Conservation (phyloP, 2,888 invertebrate genomes). For the Thysanoteuthis rhombus region DNA sequence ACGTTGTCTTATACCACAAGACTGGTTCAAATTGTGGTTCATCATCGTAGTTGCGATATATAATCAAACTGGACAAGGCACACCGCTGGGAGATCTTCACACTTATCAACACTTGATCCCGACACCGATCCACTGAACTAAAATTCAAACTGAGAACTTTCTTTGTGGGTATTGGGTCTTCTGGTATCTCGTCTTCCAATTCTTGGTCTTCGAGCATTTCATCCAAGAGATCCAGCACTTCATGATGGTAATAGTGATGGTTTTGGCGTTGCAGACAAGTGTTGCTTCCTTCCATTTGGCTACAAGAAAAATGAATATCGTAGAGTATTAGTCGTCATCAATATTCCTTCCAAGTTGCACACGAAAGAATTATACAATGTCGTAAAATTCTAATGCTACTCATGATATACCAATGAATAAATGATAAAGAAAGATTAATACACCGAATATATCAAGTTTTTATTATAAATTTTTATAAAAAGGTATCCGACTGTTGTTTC, state of each 20-base stretch:
- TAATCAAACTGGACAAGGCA: not conserved
- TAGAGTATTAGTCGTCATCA: not conserved
- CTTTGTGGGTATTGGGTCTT: not conserved
- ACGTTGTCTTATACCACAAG: slow-evolving; percentile 13
- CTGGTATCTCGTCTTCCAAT: not conserved
- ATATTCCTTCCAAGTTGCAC: too few relatives aligned
- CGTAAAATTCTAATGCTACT: too few relatives aligned
- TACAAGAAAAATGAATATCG: not conserved
- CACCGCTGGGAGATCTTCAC: not conserved
- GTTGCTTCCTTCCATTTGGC: not conserved
- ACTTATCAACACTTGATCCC: not conserved
- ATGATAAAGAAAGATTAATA: too few relatives aligned
- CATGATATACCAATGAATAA: too few relatives aligned
- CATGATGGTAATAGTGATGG: not conserved
- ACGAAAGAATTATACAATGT: too few relatives aligned
- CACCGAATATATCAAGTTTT: too few relatives aligned
- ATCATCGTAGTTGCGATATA: not conserved
- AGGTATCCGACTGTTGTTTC: too few relatives aligned
- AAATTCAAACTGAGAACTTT: not conserved
- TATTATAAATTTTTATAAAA: too few relatives aligned
- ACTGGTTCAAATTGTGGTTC: slow-evolving; percentile 23
- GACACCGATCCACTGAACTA: not conserved
- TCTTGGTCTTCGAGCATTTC: not conserved
- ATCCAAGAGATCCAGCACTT: not conserved
- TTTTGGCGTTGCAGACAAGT: not conserved